phyloP scores from a whole-genome alignment of 2,888 invertebrate genomes.

The Orthosia cruda region DNA sequence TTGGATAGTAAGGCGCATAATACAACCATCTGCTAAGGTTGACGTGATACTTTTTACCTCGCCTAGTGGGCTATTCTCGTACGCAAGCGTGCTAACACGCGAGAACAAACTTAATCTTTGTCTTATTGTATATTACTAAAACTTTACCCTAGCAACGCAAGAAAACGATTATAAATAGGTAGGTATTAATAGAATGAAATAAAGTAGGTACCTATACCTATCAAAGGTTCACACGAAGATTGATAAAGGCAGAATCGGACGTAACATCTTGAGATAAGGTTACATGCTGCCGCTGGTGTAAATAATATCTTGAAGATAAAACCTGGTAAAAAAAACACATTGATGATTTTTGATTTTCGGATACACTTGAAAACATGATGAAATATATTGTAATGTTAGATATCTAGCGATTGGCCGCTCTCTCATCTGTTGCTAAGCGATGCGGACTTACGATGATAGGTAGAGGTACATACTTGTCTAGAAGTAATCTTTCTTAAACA shows the following conservation, averaged over 20 bases:
- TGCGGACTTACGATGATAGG: background rate
- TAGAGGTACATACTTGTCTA: background rate
- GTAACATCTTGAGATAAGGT: slow-evolving; percentile 1
- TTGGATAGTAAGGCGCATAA: background rate
- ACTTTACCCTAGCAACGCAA: background rate
- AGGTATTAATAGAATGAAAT: background rate
- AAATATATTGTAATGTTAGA: slow-evolving; percentile 1
- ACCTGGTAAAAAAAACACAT: background rate
- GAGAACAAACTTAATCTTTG: background rate
- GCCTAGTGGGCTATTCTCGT: too few species aligned
- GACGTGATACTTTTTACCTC: background rate
- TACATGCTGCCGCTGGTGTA: background rate
- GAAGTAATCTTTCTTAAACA: too few species aligned
- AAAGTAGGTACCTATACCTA: background rate
- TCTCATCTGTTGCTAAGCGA: background rate
- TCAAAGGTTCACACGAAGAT: background rate
- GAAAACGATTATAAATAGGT: background rate
- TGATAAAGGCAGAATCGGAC: background rate
- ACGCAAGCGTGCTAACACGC: background rate
- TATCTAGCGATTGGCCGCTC: background rate
- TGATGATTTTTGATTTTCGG: background rate
- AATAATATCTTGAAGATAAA: background rate
- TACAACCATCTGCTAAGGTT: background rate
- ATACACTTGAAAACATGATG: background rate
- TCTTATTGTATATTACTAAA: background rate